Base-by-base conservation (phyloP, 2,797 vertebrate genomes). In the Dromococcyx pavoninus region DNA sequence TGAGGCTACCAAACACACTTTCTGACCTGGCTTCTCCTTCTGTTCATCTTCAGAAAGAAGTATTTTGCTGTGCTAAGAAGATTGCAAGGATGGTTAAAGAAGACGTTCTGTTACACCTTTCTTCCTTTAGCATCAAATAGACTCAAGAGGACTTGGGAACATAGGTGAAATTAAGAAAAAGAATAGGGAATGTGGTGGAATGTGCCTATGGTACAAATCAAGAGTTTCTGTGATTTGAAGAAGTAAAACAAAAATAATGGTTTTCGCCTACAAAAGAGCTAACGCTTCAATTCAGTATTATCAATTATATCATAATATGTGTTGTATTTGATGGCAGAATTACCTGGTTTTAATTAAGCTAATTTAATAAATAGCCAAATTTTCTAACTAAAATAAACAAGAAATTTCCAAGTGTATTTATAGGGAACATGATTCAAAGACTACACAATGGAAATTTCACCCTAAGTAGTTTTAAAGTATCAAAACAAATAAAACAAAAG, bases 1-100 rank as follows among this genome's bases (percentile, higher is more conserved):
- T 19, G 53, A 66, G 5, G 25, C 0, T 14, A 11, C 28, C 21
- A 16, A 1, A 28, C 6, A 28, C 6, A 3, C 3, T 19, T 24
- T 22, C 24, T 35, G 44, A 46, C 11, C 48, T 24, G 41, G 4
- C 13, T 14, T 18, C 27, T 69, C 1, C 1, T 57, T 28, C 53
- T 1, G 30, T 39, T 41, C 14, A 8, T 74, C 74, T 78, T 32
- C 53, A 79, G 67, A 73, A 89, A 44, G 2, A 41, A 53, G 5
- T 19, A 13, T 61, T 46, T 74, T 74, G 0, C 24, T 54, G 5
- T 17, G 13, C 48, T 37, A 48, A 53, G 30, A 32, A 60, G 11
- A 21, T 21, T 30, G 8, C 22, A 76, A 70, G 5, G 37, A 64
- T 11, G 10, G 7, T 56, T 43, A 71, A 70, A 9, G 19, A 83